Evolutionary conservation across 2,888 invertebrate genomes (phyloP).

Genomic region (Lasioglossum morio): DNA sequence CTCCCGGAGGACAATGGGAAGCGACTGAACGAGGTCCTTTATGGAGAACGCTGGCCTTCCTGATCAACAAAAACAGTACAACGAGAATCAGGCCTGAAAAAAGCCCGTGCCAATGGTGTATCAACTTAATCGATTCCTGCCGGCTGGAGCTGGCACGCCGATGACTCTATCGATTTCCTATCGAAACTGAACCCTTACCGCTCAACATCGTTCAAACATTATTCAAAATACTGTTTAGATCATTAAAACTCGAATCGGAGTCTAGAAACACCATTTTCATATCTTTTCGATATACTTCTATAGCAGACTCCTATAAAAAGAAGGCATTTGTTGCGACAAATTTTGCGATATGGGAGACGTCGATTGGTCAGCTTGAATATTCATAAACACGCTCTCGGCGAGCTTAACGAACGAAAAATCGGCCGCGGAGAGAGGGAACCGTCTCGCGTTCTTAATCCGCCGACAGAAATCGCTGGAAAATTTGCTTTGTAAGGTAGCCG

Average conservation of each 20-base stretch:
- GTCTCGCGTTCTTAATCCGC: neutral
- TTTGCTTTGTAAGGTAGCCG: slow-evolving; percentile 26
- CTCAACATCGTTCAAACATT: no score
- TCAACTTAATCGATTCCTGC: slow-evolving; percentile 60
- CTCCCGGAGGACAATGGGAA: slow-evolving; percentile 66
- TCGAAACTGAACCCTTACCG: no score
- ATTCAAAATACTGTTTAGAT: no score
- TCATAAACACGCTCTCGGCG: neutral
- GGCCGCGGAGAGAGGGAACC: neutral
- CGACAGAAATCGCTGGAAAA: slow-evolving; percentile 23
- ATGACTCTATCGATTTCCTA: slow-evolving; percentile 49
- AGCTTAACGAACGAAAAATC: neutral
- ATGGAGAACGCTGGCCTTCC: slow-evolving; percentile 62
- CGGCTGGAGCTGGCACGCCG: slow-evolving; percentile 26
- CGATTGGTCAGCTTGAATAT: neutral
- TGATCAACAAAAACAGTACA: slow-evolving; percentile 62
- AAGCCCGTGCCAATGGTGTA: slow-evolving; percentile 58
- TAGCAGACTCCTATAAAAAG: neutral
- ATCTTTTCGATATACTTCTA: no score
- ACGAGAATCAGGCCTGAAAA: slow-evolving; percentile 43
- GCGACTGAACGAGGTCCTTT: slow-evolving; percentile 52
- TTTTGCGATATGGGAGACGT: neutral
- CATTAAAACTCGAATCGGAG: neutral
- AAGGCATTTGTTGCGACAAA: no score
- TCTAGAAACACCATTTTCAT: no score